Evolutionary conservation across 2,113 vertebrate genomes (phyloP), one percentile per base, ranked within the genome.

Genomic region (Ascaphus truei): DNA sequence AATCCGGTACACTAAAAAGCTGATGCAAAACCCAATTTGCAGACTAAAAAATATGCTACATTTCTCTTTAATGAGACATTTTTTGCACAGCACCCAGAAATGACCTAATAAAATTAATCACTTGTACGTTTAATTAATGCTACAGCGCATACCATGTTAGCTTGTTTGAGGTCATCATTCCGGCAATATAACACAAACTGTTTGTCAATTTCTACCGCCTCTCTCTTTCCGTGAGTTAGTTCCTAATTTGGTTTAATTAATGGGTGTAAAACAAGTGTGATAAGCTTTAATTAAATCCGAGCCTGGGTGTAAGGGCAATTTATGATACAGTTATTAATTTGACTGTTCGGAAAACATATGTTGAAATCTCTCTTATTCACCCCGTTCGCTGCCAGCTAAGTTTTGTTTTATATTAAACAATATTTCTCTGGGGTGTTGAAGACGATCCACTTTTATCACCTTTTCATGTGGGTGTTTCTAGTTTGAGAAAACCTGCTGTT

Each of bases 61-160:
- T 6, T 74, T 74, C 51, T 67, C 78, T 79, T 43, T 82, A 84
- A 84, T 85, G 81, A 80, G 78, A 75, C n/a, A n/a, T n/a, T 74
- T 63, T 60, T 79, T 74, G 73, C 67, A 80, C 80, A 69, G 77
- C 62, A 58, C 33, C 39, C 63, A 74, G 77, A 78, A 85, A 77
- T 79, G 78, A 74, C 68, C 76, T 77, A 31, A 12, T 74, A 58
- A 84, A 86, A 90, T 88, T 82, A 89, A 83, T n/a, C n/a, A n/a
- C 84, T 89, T 79, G 57, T 43, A 71, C 72, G 76, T 81, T 90
- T 87, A 89, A 90, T 88, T 85, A 82, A 76, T 71, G 56, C 78
- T 73, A 59, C 52, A 68, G 72, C 79, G 20, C 64, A 51, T 66
- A 72, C 37, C 74, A 23, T 74, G 81, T 76, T 81, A 80, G 81